Conservation (phyloP, 1,140 invertebrate genomes). For the Hestina assimilis region DNA sequence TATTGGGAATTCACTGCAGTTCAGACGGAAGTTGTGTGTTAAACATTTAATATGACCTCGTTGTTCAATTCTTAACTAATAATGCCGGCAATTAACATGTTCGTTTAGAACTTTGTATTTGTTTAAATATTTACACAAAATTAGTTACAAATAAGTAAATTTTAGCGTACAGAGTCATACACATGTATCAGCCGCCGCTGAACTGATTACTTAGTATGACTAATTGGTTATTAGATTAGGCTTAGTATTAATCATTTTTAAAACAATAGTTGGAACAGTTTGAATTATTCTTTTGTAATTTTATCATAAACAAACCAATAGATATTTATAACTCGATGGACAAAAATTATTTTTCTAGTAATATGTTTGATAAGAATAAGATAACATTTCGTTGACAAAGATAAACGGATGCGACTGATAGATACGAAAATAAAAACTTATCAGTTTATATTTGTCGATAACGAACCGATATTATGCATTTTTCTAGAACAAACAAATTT, state of each 20-base stretch:
- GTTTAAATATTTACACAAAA: background rate
- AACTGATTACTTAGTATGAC: background rate
- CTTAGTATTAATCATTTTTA: background rate
- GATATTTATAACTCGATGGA: no score
- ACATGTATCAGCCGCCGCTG: no score
- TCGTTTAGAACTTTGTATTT: background rate
- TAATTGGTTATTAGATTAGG: background rate
- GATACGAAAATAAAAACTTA: slow-evolving; percentile 15
- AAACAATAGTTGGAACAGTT: background rate
- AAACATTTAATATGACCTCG: slow-evolving; percentile 19
- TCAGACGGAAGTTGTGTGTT: slow-evolving; percentile 34
- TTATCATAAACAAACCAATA: no score
- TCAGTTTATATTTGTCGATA: slow-evolving; percentile 1
- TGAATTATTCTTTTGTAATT: no score
- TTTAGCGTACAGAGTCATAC: no score
- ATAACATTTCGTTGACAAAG: slow-evolving; percentile 4
- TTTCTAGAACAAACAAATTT: background rate
- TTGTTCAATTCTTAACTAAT: slow-evolving; percentile 10
- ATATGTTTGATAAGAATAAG: slow-evolving; percentile 5
- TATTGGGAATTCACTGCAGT: slow-evolving; percentile 46
- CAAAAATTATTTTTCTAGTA: background rate
- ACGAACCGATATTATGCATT: background rate
- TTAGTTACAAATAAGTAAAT: background rate
- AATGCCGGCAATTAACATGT: background rate
- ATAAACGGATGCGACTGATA: slow-evolving; percentile 7